Conservation (phyloP, 1,140 invertebrate genomes). For the Portunus trituberculatus region DNA sequence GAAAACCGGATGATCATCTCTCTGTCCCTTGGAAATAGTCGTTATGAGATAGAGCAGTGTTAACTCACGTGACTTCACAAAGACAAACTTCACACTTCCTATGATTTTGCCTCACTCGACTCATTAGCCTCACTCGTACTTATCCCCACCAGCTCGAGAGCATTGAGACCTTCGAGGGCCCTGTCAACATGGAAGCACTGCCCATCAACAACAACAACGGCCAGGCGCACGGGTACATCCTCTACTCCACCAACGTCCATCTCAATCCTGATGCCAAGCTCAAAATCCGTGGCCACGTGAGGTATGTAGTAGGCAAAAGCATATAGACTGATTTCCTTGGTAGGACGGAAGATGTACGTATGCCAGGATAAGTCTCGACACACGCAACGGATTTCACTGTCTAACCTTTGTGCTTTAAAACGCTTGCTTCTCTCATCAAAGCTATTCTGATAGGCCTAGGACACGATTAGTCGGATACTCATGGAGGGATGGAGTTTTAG, state of each 20-base stretch:
- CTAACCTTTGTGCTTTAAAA: too few species aligned
- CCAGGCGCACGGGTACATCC: conserved; percentile 84
- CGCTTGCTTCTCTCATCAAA: background rate
- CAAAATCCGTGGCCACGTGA: conserved; percentile 81
- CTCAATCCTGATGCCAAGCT: conserved; percentile 77
- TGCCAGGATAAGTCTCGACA: background rate
- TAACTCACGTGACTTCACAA: too few species aligned
- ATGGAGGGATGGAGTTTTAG: too few species aligned
- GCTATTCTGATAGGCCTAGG: background rate
- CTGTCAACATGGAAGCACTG: conserved; percentile 83
- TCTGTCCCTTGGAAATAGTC: too few species aligned
- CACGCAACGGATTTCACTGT: background rate
- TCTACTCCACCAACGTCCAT: conserved; percentile 81
- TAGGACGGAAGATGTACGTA: too few species aligned
- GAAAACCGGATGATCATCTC: too few species aligned
- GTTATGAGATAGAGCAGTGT: too few species aligned
- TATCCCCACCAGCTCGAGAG: conserved; percentile 42
- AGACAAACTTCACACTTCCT: too few species aligned
- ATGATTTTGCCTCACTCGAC: too few species aligned
- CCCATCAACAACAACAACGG: conserved; percentile 82
- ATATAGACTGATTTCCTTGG: too few species aligned
- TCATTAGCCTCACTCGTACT: background rate
- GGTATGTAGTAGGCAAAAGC: conserved; percentile 64
- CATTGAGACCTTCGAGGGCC: conserved; percentile 40
- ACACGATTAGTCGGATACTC: background rate